Base-by-base conservation (phyloP, 1,140 invertebrate species). In the Trachymyrmex cornetzi region DNA sequence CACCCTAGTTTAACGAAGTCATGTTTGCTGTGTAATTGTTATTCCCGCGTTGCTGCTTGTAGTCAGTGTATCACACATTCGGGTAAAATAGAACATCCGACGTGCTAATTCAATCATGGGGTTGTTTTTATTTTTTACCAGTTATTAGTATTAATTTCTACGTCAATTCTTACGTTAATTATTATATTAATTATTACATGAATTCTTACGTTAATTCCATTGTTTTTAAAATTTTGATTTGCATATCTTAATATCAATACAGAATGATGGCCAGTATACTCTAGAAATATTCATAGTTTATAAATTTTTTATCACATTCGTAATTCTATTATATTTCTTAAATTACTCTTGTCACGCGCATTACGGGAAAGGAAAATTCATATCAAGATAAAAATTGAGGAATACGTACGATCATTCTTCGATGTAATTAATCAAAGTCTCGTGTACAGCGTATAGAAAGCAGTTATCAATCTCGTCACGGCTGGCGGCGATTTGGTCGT, bases 1-100 rank as follows among this genome's bases (percentile, higher is more conserved):
- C 80, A 63, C 24, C 38, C 24, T 84, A 74, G 67, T 84, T 74
- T 74, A 84, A 84, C 69, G 14, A 84, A 84, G 53, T 84, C 55
- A 22, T 84, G 80, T 75, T 61, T 84, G n/a, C 69, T 61, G 9
- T 48, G 55, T 84, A 75, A 84, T 84, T 84, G 38, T 84, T 75
- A 84, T 75, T 75, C 80, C 69, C 80, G 9, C 24, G 22, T n/a
- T 11, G 79, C 14, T 59, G 67, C 24, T 74, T 50, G 69, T 74
- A 74, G 11, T 16, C 11, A 48, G 19, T 19, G 4, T 22, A 72
- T 84, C 69, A 19, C 38, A 50, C 27, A 48, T 74, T 30, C 77
- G 30, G 14, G 30, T 16, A 61, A 7, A 34, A 50, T 22, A 22
- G 55, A 84, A 48, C 27, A 34, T 74, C 24, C 16, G 19, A 59